Evolutionary conservation across 2,888 invertebrate species (phyloP), one percentile per base, ranked within the genome.

Genomic region (Euspilapteryx auroguttella): DNA sequence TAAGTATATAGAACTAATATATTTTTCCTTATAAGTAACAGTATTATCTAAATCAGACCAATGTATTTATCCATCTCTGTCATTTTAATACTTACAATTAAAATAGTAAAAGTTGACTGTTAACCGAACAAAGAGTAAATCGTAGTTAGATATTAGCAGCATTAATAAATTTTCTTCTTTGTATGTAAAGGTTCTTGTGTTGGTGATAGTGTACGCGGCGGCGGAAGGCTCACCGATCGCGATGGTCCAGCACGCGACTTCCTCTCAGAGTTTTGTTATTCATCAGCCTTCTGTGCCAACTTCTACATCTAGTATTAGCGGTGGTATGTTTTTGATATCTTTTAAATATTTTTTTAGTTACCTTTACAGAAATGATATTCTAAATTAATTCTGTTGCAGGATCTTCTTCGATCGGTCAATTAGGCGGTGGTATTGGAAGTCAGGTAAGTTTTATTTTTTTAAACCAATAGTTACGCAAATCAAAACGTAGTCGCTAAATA

Each of bases 241-340:
- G 34, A 51, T 79, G 76, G 33, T 79, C 51, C 44, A 57, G 61
- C 42, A 65, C 48, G 53, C 65, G 1, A 65, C 63, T 0, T 65
- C 64, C 0, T 65, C 65, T n/a, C 65, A 65, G 34, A 64, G 63
- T 32, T 55, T 64, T 42, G 47, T 65, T 29, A 47, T 66, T 39
- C 40, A 64, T 38, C 42, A 37, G 36, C 49, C 44, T 30, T 50
- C 39, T 35, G 48, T 47, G 1, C 35, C 45, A 1, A 31, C 48
- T 1, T 34, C 51, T 0, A 26, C 38, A 14, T 40, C 49, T 6
- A 20, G 36, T 20, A 30, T 40, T 4, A 17, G 24, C 9, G 44
- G 52, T 10, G 37, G 53, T 53, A 30, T 21, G 13, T 29, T 21
- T 21, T 15, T 12, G n/a, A n/a, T n/a, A n/a, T n/a, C n/a, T n/a